Base-by-base conservation (phyloP, 2,797 vertebrate species). In the Pangasius sanitwongsei region DNA sequence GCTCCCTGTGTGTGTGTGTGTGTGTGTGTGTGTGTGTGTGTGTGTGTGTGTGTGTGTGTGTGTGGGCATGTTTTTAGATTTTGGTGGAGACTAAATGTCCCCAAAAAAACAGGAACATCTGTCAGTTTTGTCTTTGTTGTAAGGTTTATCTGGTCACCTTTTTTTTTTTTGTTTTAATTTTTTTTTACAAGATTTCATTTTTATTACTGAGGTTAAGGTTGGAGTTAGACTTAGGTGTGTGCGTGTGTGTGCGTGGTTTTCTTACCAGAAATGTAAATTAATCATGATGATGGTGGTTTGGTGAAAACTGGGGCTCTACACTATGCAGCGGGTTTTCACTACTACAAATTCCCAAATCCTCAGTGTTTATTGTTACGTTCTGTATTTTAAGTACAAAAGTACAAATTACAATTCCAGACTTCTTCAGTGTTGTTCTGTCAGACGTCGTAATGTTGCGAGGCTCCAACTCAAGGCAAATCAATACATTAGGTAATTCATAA, bases 221-320 rank as follows among this genome's bases (percentile, higher is more conserved):
- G 75, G 23, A 53, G 48, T 53, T 28, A 31, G 50, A 18, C 75
- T 77, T 13, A 55, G 44, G 28, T 59, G 2, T 57, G 48, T n/a
- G 48, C 53, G 74, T 75, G 72, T 75, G 72, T 75, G 20, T 74
- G 70, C 34, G 69, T 72, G 74, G 48, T 53, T 53, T 41, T 53
- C 25, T n/a, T 53, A 77, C 25, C 44, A 50, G 44, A 75, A 75
- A 75, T 31, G 65, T 13, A 31, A 31, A 67, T 67, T 9, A 65
- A 69, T 31, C 65, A 28, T 37, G 31, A 74, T 74, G 72, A 12
- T 48, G 41, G 41, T n/a, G 44, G 25, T n/a, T 53, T 31, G 75
- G 28, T 20, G 48, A 31, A 78, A 53, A 55, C 50, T n/a, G 11
- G 28, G 75, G 16, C 16, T 59, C 25, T 34, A n/a, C 86, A 53